Evolutionary conservation across 2,888 invertebrate genomes (phyloP), one percentile per base, ranked within the genome.

Genomic region (Lottia scabra): DNA sequence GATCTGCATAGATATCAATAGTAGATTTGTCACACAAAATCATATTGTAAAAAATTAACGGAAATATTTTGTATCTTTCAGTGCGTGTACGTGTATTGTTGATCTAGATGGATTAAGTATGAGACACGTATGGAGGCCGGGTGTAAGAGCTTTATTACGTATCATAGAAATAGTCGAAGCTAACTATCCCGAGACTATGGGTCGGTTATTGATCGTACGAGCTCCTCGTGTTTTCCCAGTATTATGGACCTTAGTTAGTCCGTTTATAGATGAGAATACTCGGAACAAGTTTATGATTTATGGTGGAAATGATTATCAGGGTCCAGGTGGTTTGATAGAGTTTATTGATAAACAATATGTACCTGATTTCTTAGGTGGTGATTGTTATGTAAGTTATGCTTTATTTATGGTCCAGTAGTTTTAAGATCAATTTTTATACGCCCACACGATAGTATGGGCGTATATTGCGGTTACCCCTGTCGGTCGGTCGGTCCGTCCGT

Each of bases 171-270:
- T 96, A 67, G 96, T 96, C 38, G 96, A 97, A 90, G 94, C 94
- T 64, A 96, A 97, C 90, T 98, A 98, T 91, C 97, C 97, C 0
- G 97, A 98, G 91, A 97, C 97, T 13, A 95, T 97, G 94, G 96
- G 96, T 1, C 91, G 95, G 48, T 95, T 97, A 75, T 92, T 97
- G 73, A 95, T 98, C 72, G 95, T 97, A 64, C 91, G 97, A 65
- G 97, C 97, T 15, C 97, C 97, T 0, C 91, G 97, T 77, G 96
- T 97, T 67, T 98, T 98, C 90, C 97, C 97, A 5, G 96, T 98
- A 71, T 91, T 98, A 48, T 98, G 97, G 97, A 97, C 97, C 0
- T 93, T 98, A 73, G 95, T 98, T 78, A 95, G 95, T 90, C 95
- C 97, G 1, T 97, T 98, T 89, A 98, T 98, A 84, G 96, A 97